These are phyloP conservation scores for Vultur gryphus DNA, from an alignment of 2,797 vertebrate genomes.

Conservation along the genomic window DNA sequence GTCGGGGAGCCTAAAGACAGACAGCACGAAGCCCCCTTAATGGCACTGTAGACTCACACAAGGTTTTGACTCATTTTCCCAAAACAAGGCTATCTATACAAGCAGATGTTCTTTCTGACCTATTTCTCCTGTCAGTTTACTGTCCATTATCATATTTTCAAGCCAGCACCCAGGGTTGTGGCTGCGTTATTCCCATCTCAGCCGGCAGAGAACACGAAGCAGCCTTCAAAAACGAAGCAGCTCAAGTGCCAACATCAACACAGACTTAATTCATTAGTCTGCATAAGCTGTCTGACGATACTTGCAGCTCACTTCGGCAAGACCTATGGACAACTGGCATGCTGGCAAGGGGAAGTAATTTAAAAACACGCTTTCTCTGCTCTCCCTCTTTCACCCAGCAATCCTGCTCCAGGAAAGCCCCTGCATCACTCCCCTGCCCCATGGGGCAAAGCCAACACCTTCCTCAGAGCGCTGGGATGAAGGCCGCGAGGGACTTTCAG, in stretches of 20 bases:
- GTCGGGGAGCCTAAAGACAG: neutral
- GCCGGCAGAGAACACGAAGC: rapidly evolving
- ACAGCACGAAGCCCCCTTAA: neutral
- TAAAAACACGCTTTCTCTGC: neutral
- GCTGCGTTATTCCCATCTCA: neutral
- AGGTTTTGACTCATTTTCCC: neutral
- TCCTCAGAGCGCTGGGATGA: neutral
- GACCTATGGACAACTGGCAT: neutral
- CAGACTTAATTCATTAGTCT: neutral
- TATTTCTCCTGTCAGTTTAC: neutral
- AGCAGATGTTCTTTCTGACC: neutral
- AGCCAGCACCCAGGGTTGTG: rapidly evolving
- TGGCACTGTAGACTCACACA: neutral
- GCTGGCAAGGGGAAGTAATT: neutral
- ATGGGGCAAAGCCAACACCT: rapidly evolving
- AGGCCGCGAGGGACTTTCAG: neutral
- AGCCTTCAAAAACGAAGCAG: neutral
- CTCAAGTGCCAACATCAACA: neutral
- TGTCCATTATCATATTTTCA: neutral
- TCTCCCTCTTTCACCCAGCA: neutral
- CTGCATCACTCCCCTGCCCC: rapidly evolving
- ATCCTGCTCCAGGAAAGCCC: neutral
- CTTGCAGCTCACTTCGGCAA: neutral
- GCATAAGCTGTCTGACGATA: neutral
- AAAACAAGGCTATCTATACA: neutral